Conservation (phyloP, 1,140 invertebrate species). For the Zaprionus africanus region DNA sequence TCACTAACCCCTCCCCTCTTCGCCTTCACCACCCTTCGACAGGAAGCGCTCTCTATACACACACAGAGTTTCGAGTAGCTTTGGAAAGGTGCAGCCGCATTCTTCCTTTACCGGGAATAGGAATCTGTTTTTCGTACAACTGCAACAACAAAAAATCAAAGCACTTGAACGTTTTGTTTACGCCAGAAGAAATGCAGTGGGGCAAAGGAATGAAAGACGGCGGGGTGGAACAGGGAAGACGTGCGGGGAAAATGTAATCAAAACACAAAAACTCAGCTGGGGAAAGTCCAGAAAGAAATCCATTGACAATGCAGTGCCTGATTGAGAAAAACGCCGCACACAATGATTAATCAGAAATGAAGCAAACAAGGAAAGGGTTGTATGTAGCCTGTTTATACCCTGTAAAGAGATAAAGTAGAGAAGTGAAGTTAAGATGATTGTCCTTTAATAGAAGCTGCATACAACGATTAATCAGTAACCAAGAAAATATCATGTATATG, state of each 20-base stretch:
- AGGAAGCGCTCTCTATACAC: slow-evolving; percentile 1
- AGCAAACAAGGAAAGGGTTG: slow-evolving; percentile 26
- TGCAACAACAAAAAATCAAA: slow-evolving; percentile 30
- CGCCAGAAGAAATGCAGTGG: slow-evolving; percentile 33
- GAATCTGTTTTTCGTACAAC: neutral
- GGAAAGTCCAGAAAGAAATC: slow-evolving; percentile 11
- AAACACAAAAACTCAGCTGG: slow-evolving; percentile 45
- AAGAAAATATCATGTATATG: too few relatives aligned
- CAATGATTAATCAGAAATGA: slow-evolving; percentile 74
- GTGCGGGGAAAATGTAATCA: slow-evolving; percentile 19
- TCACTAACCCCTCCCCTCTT: neutral
- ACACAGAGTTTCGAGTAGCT: neutral
- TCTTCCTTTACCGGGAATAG: neutral
- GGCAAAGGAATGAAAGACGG: neutral
- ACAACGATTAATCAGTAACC: neutral
- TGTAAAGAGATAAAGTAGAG: neutral
- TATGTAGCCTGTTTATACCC: neutral
- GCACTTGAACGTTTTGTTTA: slow-evolving; percentile 69
- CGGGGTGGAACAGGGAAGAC: neutral
- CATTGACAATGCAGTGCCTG: slow-evolving; percentile 67
- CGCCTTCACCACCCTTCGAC: neutral
- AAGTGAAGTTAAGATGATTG: neutral
- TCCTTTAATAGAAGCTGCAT: too few relatives aligned
- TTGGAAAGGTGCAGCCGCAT: slow-evolving; percentile 1
- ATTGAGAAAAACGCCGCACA: slow-evolving; percentile 56